Evolutionary conservation across 2,888 invertebrate genomes (phyloP).

Genomic region (Vandiemenella viatica): DNA sequence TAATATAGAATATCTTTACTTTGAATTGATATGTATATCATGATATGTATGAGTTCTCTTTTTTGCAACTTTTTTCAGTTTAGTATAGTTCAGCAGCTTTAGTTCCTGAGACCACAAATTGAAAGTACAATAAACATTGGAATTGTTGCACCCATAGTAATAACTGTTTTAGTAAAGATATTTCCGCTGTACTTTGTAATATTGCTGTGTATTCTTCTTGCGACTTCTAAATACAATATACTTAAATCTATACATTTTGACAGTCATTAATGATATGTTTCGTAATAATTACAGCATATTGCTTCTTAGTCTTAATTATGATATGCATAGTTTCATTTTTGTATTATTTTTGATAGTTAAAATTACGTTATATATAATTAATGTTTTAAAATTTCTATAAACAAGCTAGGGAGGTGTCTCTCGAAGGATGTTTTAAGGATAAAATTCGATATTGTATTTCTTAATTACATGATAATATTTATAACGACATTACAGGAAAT

Average conservation of each 20-base stretch:
- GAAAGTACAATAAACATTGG: background rate
- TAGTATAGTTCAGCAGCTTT: background rate
- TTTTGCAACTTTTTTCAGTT: background rate
- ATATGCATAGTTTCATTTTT: conserved; percentile 12
- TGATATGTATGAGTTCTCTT: background rate
- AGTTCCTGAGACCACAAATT: background rate
- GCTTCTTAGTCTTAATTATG: conserved; percentile 15
- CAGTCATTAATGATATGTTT: background rate
- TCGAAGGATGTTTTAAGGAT: background rate
- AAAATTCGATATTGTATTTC: background rate
- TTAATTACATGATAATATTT: background rate
- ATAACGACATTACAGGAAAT: background rate
- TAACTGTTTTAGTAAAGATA: background rate
- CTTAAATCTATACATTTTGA: background rate
- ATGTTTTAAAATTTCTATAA: conserved; percentile 8
- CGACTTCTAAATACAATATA: background rate
- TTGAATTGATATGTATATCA: background rate
- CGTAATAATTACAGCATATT: conserved; percentile 8
- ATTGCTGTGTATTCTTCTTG: background rate
- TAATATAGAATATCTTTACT: too few species aligned
- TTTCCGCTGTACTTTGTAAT: background rate
- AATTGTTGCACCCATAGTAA: background rate
- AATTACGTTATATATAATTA: background rate
- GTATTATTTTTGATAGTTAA: background rate
- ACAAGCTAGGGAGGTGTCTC: background rate